Evolutionary conservation across 2,797 vertebrate species (phyloP).

Genomic region (Danio choprae): DNA sequence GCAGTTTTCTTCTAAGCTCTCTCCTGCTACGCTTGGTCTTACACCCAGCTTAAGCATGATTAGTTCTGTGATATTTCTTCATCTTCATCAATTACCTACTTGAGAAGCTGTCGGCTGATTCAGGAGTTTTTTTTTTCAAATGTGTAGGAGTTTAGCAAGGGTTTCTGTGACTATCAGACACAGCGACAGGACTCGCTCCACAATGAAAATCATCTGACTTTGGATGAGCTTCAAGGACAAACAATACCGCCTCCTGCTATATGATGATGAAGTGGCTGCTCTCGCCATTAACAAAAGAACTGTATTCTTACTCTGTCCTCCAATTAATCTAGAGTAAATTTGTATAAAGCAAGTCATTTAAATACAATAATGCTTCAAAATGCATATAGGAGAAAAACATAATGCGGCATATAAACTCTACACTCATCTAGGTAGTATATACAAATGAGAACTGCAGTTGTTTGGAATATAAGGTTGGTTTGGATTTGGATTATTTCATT

Average conservation of each 20-base stretch:
- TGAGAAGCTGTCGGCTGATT: slow-evolving; percentile 21
- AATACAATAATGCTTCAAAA: slow-evolving; percentile 2
- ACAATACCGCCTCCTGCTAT: slow-evolving; percentile 25
- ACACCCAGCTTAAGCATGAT: slow-evolving; percentile 3
- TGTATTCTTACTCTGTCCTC: background rate
- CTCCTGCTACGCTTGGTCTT: background rate
- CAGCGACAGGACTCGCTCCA: slow-evolving; percentile 19
- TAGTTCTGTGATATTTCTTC: slow-evolving; percentile 42
- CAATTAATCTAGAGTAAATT: slow-evolving; percentile 3
- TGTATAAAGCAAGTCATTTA: slow-evolving; percentile 26
- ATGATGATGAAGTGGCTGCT: slow-evolving; percentile 22
- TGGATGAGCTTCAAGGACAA: slow-evolving; percentile 43
- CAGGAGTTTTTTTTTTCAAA: background rate
- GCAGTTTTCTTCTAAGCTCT: slow-evolving; percentile 9
- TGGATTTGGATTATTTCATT: no score
- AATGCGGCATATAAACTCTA: no score
- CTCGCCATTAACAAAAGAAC: background rate
- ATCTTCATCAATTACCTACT: slow-evolving; percentile 38
- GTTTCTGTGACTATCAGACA: slow-evolving; percentile 3
- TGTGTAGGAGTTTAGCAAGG: background rate
- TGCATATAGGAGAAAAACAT: background rate
- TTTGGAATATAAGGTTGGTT: no score
- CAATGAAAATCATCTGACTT: slow-evolving; percentile 49
- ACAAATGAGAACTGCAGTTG: no score
- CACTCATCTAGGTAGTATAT: no score